Base-by-base conservation (phyloP, 37 sponge, comb jelly and placozoan species). In the Hormiphora californensis region DNA sequence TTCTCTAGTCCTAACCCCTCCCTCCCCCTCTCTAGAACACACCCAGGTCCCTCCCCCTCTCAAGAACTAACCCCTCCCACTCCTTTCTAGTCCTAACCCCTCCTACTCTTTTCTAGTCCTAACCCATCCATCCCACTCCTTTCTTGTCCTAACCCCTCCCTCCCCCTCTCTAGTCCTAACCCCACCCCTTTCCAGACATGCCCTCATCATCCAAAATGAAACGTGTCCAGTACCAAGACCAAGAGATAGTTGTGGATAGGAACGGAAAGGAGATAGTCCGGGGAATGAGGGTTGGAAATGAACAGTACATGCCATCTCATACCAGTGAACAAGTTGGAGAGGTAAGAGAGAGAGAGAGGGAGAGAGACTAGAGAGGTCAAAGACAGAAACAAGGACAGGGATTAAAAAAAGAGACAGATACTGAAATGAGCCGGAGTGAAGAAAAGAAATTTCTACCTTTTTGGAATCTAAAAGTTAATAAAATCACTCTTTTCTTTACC, bases 271-370 rank as follows among this genome's bases (percentile, higher is more conserved):
- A 73, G 38, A 2, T 73, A n/a, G 1, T 73, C 17, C 81, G 43
- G 81, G 35, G 35, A 11, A 33, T 43, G 44, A 73, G 81, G 43
- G 43, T 73, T 43, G 36, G 17, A 21, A 41, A 43, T 4, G 81
- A 73, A 4, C 39, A 73, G 44, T 73, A 73, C 81, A 73, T 73
- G 81, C 81, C 81, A 3, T 46, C 81, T 1, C 81, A 73, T 36
- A 43, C 81, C 9, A 40, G 36, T 30, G 81, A 73, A 7, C 81
- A 27, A 46, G 81, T 73, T 7, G 22, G 81, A 17, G 5, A 36
- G 61, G n/a, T 57, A 57, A n/a, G n/a, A n/a, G n/a, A n/a, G n/a
- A n/a, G n/a, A n/a, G n/a, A n/a, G n/a, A n/a, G n/a, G n/a, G n/a
- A n/a, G n/a, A n/a, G n/a, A n/a, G n/a, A n/a, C n/a, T n/a, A n/a